Base-by-base conservation (phyloP, 2,797 vertebrate genomes). In the Spea hammondii region DNA sequence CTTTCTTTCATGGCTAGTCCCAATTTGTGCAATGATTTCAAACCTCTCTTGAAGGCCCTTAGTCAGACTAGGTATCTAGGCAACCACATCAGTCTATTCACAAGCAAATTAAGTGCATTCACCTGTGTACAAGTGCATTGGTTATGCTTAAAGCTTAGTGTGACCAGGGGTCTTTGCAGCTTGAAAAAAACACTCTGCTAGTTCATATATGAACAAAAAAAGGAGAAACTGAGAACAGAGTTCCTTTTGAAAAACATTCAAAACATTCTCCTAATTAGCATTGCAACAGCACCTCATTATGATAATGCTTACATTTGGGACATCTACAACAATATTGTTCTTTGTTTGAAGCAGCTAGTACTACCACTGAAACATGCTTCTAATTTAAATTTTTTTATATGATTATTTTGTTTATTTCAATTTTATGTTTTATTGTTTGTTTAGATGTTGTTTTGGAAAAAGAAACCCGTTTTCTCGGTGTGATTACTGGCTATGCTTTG, bases 31-130 rank as follows among this genome's bases (percentile, higher is more conserved):
- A 66, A 45, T 5, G 6, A 46, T 47, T 5, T 66, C 45, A 66
- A 66, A 47, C 44, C 9, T 6, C 2, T 50, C 13, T 69, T 69
- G 0, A 50, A 69, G 14, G 47, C 48, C 3, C 12, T 69, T 50
- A 69, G 66, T 53, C 55, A 12, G 55, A n/a, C 55, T 9, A 69
- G 66, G 66, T 69, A 69, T 69, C 66, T 50, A 69, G 66, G 49
- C 66, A 69, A 69, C 66, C 47, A 69, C 66, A 50, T 69, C 48
- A 69, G 7, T 69, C 47, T 17, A n/a, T 69, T 49, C 48, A 51
- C 50, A 69, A 69, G 47, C 48, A 51, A 50, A 69, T 69, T 69
- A 69, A 69, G 49, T 49, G 6, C 48, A 69, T 69, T 69, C 48
- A 69, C 66, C 47, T 69, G 66, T 69, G 47, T 69, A 7, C 6